Evolutionary conservation across 1,140 invertebrate species (phyloP).

Genomic region (Ptiloglossa arizonensis): DNA sequence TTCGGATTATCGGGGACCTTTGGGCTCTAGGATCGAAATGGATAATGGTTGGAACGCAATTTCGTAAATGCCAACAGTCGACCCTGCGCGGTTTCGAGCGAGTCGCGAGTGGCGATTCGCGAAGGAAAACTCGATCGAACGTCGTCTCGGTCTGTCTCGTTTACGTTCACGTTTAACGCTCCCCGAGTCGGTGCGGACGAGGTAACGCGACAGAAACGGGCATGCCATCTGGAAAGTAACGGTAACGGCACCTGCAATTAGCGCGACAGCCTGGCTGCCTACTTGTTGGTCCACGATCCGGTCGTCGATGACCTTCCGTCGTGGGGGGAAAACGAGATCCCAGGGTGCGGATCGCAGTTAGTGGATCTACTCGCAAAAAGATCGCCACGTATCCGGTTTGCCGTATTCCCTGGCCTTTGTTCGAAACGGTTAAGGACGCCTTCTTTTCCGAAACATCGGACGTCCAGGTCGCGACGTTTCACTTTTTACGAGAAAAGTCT

Average conservation of each 20-base stretch:
- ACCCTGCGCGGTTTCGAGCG: too few species aligned
- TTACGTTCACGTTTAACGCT: constrained; percentile 16
- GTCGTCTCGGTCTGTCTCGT: constrained; percentile 9
- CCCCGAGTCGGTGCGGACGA: constrained; percentile 39
- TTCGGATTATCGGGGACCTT: too few species aligned
- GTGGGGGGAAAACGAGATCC: constrained; percentile 59
- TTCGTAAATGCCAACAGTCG: neutral
- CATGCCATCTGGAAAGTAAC: constrained; percentile 70
- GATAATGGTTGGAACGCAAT: neutral
- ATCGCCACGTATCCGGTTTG: constrained; percentile 15
- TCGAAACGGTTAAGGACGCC: constrained; percentile 9
- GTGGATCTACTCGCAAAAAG: constrained; percentile 14
- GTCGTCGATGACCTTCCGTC: constrained; percentile 60
- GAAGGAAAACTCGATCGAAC: constrained; percentile 6
- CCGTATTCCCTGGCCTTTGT: constrained; percentile 32
- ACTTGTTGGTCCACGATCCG: constrained; percentile 54
- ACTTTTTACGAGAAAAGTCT: constrained; percentile 40
- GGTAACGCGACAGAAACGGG: constrained; percentile 61
- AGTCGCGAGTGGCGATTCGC: neutral
- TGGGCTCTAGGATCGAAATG: too few species aligned
- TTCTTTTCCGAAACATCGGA: neutral
- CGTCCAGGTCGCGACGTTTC: neutral
- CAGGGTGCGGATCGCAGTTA: constrained; percentile 12
- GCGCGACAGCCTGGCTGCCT: constrained; percentile 50
- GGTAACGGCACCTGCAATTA: constrained; percentile 73